Evolutionary conservation across 2,888 invertebrate species (phyloP), one percentile per base, ranked within the genome.

Genomic region (Alcis repandata): DNA sequence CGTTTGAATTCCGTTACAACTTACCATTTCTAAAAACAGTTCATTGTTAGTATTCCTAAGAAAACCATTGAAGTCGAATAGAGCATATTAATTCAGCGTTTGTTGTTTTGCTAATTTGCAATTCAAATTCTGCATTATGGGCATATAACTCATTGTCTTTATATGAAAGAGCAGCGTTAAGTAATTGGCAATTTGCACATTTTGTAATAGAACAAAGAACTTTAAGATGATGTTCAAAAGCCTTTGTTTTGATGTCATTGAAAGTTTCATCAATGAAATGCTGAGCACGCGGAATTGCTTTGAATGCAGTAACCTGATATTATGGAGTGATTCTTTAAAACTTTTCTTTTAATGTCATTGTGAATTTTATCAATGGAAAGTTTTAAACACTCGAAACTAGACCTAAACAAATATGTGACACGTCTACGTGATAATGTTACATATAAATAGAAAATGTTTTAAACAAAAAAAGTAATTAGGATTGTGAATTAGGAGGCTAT

Each of bases 51-150:
- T 7, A 41, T 36, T 64, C 49, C 56, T 48, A 53, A 53, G 54
- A 65, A 64, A 62, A 36, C 46, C 22, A 52, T 60, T 62, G 36
- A 67, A 60, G 40, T 58, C 27, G 36, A 41, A 60, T 46, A 59
- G 40, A 59, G 27, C 33, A 27, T 43, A 54, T 19, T 22, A 41
- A 65, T 41, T 41, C 20, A 11, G 32, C 60, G 7, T 27, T 58
- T 59, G 58, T 51, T 59, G 20, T 38, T 65, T 59, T 67, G 32
- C 45, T 59, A 41, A 69, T 67, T 58, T 65, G 60, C 58, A 69
- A 69, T 69, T 63, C 48, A 59, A 64, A 62, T 70, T 59, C 38
- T 57, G 49, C 65, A 63, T 67, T 61, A 67, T 53, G 45, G 49
- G 46, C 53, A 64, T 54, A 63, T 66, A 59, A 66, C 54, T 54